Evolutionary conservation across 2,797 vertebrate genomes (phyloP), one percentile per base, ranked within the genome.

Genomic region (Cossypha niveicapilla): DNA sequence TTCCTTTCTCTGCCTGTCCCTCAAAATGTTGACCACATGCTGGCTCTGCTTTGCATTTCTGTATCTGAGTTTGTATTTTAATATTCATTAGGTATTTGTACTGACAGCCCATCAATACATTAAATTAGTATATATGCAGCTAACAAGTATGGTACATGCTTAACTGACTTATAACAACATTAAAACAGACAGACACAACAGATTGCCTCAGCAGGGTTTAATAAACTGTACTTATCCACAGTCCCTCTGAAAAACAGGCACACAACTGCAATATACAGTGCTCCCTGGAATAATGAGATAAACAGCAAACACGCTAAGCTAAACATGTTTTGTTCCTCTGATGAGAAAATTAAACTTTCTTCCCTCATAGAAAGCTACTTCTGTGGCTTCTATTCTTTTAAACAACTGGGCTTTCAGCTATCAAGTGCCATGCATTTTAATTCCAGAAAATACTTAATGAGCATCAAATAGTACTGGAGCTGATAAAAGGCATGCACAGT

Each of bases 171-270:
- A 90, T 60, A 94, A 94, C 81, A 91, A 90, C 76, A 93, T 96
- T 95, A 94, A 95, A 96, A 71, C 63, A 97, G 90, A 93, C 90
- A 92, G 94, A 88, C 74, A 89, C 79, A 97, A 90, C 90, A 97
- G 89, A 93, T 96, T 96, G 90, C 93, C 74, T 96, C 96, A 92
- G 76, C 66, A 73, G 86, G 88, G 54, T 94, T 96, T 96, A 96
- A 94, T 96, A 97, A 97, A 90, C 86, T 81, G 60, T 88, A 89
- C 71, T 96, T 96, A 95, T 83, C 84, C 76, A 47, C 77, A 74
- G 79, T 45, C 66, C 74, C 32, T 94, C 78, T 61, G 93, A 96
- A 94, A 96, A 92, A 80, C 87, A 95, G 90, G 34, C 86, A 35
- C 84, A 65, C 48, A 51, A 74, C 75, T 75, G 41, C 81, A 92